Conservation (phyloP, 2,888 invertebrate genomes). For the Cephonodes hylas region DNA sequence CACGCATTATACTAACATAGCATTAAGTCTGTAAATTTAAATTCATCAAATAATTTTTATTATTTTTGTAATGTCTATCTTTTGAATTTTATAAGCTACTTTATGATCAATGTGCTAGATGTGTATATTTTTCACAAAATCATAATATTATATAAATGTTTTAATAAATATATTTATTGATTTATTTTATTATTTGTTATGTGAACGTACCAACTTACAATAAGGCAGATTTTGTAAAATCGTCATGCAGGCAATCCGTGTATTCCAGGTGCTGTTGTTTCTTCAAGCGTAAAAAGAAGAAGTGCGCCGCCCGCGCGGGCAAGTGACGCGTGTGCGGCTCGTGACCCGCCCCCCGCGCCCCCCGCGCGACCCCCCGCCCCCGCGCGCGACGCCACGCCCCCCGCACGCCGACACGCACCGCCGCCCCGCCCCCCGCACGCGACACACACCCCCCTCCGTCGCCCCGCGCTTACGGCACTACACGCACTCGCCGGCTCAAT, state of each 20-base stretch:
- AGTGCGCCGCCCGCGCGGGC: slow-evolving; percentile 91
- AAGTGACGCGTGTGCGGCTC: slow-evolving; percentile 87
- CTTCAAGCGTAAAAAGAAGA: slow-evolving; percentile 99
- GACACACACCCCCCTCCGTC: slow-evolving; percentile 6
- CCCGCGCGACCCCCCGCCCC: slow-evolving; percentile 20
- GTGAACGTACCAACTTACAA: slow-evolving; percentile 5
- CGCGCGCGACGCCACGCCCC: slow-evolving; percentile 17
- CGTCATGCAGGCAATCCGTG: slow-evolving; percentile 79
- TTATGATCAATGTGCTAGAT: no score
- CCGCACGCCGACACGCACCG: slow-evolving; percentile 31
- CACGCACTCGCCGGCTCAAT: not conserved
- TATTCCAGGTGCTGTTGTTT: slow-evolving; percentile 98
- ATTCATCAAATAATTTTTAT: no score
- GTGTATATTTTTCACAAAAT: no score
- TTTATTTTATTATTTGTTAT: not conserved
- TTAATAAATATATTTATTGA: not conserved
- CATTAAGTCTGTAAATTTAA: not conserved
- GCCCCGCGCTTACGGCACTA: not conserved
- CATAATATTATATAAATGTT: no score
- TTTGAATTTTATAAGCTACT: no score
- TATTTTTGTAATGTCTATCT: no score
- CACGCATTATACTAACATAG: not conserved
- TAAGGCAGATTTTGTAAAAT: slow-evolving; percentile 76
- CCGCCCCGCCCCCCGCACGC: slow-evolving; percentile 15
- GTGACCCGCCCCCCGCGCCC: slow-evolving; percentile 41